Base-by-base conservation (phyloP, 2,888 invertebrate species). In the Stenchaetothrips biformis region DNA sequence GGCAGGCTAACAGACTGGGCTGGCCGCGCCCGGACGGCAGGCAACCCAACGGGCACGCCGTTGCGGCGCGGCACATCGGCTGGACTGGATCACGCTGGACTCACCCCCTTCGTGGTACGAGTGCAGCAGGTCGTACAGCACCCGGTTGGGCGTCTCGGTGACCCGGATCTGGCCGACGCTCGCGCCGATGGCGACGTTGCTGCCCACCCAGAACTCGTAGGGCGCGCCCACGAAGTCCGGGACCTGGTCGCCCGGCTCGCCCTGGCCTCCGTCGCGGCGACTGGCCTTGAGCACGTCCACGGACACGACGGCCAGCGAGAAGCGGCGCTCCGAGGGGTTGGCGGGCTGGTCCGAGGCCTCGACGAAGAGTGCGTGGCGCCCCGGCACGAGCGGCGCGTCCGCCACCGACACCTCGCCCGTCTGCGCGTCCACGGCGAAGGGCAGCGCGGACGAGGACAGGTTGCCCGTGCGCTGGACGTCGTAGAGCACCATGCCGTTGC, bases 181-280 rank as follows among this genome's bases (percentile, higher is more conserved):
- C 0, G 95, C 94, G 11, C 95, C 95, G 82, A 95, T 89, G 0
- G 92, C 92, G 7, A 94, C 95, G 84, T 93, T 94, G n/a, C 92
- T 92, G 0, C 95, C 95, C 49, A 95, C 95, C 95, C 95, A 95
- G 86, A 96, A 95, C 85, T 95, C 95, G 84, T 95, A 96, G 0
- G 95, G 95, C 0, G 95, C 92, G 48, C 95, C 95, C 37, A 95
- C 89, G 83, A 95, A 95, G 84, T 93, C 94, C 2, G 95, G 94
- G 59, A 89, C 89, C 79, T 91, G 11, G 80, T 81, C 80, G 81
- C 82, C 78, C 79, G 80, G 59, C 47, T 21, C 49, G 21, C 18
- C 48, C 48, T 13, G 74, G 48, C 78, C 47, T 8, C 25, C 78
- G 49, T 78, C 62, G 74, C 80, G n/a, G 21, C 62, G 74, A 18